Percentiles rank a stretch among this genome's conserved stretches.
phyloP scores from a whole-genome alignment of 1,140 invertebrate genomes.

The Stenopsyche tienmushanensis region DNA sequence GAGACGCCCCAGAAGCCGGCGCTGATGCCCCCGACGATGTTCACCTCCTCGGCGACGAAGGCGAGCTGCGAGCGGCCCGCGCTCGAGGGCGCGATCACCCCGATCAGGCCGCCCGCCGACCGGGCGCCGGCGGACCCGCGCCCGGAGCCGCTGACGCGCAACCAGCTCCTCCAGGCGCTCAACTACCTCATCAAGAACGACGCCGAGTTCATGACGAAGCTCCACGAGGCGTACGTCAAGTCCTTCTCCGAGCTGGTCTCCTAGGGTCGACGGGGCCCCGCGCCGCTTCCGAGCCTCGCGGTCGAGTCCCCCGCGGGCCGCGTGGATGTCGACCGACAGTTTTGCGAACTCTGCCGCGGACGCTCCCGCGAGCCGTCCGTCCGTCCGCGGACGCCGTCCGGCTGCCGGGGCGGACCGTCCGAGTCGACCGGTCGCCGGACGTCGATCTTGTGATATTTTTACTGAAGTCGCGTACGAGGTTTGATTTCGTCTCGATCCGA shows the following conservation, averaged over 20 bases:
- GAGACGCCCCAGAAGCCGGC: slow-evolving; percentile 65
- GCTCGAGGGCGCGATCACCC: slow-evolving; percentile 40
- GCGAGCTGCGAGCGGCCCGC: slow-evolving; percentile 34
- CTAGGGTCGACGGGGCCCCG: slow-evolving; percentile 50
- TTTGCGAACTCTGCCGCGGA: slow-evolving; percentile 10
- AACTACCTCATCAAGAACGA: slow-evolving; percentile 85
- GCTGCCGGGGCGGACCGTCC: no score
- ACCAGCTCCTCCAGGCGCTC: slow-evolving; percentile 85
- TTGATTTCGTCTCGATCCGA: slow-evolving; percentile 36
- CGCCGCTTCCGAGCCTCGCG: slow-evolving; percentile 3
- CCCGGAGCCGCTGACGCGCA: slow-evolving; percentile 76
- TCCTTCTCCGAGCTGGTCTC: slow-evolving; percentile 75
- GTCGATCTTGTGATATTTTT: slow-evolving; percentile 41
- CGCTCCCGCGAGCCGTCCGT: background rate
- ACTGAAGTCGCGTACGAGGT: slow-evolving; percentile 38
- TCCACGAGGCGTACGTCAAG: slow-evolving; percentile 88
- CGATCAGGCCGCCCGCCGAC: slow-evolving; percentile 45
- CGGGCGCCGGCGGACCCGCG: slow-evolving; percentile 49
- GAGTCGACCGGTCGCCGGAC: slow-evolving; percentile 12
- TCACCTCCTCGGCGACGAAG: slow-evolving; percentile 57
- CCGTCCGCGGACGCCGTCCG: no score
- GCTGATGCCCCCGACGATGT: slow-evolving; percentile 82
- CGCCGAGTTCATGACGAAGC: slow-evolving; percentile 79
- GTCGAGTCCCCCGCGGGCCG: slow-evolving; percentile 11
- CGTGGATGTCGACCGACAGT: slow-evolving; percentile 3